Conservation (phyloP, 1,140 invertebrate species). For the Wasmannia auropunctata region DNA sequence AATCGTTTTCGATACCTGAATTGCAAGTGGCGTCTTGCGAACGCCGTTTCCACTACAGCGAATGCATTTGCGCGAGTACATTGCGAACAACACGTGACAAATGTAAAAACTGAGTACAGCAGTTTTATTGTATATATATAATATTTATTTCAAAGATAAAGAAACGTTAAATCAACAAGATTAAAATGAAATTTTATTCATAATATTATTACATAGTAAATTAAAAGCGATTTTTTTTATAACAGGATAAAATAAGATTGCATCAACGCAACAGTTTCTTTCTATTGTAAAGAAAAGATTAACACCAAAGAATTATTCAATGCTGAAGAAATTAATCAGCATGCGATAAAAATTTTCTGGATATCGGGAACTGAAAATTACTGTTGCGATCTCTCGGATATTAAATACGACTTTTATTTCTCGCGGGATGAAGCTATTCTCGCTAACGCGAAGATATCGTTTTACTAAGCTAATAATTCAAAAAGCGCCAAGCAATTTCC, state of each 20-base stretch:
- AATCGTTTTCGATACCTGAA: conserved; percentile 12
- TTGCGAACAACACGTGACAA: not conserved
- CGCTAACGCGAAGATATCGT: not conserved
- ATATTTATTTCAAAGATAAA: not conserved
- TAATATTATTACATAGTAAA: not conserved
- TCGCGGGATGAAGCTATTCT: not conserved
- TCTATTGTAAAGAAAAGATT: not conserved
- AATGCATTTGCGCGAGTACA: not conserved
- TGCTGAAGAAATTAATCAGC: not conserved
- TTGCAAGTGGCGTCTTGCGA: not conserved
- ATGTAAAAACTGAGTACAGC: not conserved
- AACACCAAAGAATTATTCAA: not conserved
- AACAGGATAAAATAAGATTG: not conserved
- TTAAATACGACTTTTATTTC: not conserved
- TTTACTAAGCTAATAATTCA: not conserved
- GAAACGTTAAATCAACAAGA: not conserved
- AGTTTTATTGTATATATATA: too few relatives aligned
- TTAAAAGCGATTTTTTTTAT: not conserved
- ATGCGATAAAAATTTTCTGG: not conserved
- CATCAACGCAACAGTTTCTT: not conserved
- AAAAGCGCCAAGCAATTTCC: not conserved
- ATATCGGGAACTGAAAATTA: not conserved
- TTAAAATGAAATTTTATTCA: not conserved
- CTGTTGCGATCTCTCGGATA: not conserved
- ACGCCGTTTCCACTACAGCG: not conserved